phyloP scores from a whole-genome alignment of 2,797 vertebrate genomes.

The Perodicticus potto region DNA sequence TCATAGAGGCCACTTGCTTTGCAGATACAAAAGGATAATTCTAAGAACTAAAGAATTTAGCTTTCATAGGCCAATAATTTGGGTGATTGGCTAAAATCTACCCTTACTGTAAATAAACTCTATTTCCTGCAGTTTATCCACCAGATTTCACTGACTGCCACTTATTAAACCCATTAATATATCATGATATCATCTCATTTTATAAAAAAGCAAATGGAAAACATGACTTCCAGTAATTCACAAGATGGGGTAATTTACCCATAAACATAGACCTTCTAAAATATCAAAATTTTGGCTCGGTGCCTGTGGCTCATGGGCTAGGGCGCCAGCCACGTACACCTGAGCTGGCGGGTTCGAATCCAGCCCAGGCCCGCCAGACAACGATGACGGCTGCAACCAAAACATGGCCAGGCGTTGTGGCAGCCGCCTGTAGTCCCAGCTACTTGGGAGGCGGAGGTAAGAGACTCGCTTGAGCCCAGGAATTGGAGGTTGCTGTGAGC shows the following conservation, averaged over 20 bases:
- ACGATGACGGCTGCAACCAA: too few relatives aligned
- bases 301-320: too few relatives aligned
- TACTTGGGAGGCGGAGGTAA: too few relatives aligned
- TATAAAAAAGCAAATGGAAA: constrained; percentile 41
- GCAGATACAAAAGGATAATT: constrained; percentile 22
- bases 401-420: too few relatives aligned
- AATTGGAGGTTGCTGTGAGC: too few relatives aligned
- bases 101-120: constrained; percentile 4
- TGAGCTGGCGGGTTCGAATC: too few relatives aligned
- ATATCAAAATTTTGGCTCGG: constrained; percentile 58
- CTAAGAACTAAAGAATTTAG: constrained; percentile 35
- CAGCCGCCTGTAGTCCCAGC: too few relatives aligned
- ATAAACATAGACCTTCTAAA: constrained; percentile 35
- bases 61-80: background rate
- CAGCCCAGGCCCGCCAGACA: too few relatives aligned
- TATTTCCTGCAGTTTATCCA: constrained; percentile 1
- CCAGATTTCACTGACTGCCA: background rate
- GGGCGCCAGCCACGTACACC: too few relatives aligned
- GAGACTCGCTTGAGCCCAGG: too few relatives aligned
- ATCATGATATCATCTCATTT: background rate
- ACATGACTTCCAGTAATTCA: background rate
- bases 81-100: background rate
- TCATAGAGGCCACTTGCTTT: constrained; percentile 22
- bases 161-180: constrained; percentile 18
- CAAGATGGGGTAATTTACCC: constrained; percentile 28